Conservation (phyloP, 92 coral and sea anemone genomes). For the Bergia puertoricense region DNA sequence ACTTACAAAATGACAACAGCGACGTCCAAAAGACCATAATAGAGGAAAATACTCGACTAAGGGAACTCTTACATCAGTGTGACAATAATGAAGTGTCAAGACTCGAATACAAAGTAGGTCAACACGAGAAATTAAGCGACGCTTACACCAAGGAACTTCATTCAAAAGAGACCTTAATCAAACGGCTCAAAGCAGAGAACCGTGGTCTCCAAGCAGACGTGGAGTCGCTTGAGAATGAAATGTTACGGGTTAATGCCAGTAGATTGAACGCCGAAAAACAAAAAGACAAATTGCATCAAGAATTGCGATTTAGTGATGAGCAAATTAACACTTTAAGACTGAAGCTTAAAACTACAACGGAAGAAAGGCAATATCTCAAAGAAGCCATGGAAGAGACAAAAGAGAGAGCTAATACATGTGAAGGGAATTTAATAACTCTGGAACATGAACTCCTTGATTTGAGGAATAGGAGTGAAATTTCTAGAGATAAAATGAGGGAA, state of each 20-base stretch:
- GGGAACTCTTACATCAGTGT: conserved; percentile 63
- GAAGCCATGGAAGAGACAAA: conserved; percentile 52
- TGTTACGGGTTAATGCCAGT: conserved; percentile 74
- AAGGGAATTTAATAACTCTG: conserved; percentile 46
- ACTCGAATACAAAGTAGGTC: conserved; percentile 74
- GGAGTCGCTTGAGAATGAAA: conserved; percentile 78
- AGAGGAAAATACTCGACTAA: conserved; percentile 68
- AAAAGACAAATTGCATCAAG: conserved; percentile 65
- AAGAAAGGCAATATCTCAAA: conserved; percentile 60
- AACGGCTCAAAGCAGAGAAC: conserved; percentile 85
- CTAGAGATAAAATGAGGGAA: conserved; percentile 71
- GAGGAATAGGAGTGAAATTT: conserved; percentile 68
- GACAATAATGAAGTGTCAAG: conserved; percentile 61
- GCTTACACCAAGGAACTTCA: conserved; percentile 83
- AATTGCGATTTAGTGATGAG: conserved; percentile 70
- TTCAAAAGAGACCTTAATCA: conserved; percentile 82
- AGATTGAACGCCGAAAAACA: conserved; percentile 79
- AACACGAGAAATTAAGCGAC: conserved; percentile 74
- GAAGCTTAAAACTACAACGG: conserved; percentile 57
- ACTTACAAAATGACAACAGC: conserved; percentile 49
- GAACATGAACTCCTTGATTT: conserved; percentile 70
- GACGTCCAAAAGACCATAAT: conserved; percentile 69
- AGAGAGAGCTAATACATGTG: conserved; percentile 52
- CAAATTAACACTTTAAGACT: conserved; percentile 63
- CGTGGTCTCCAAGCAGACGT: conserved; percentile 80